Conservation (phyloP, 37 sponge, comb jelly and placozoan species). For the Hormiphora californensis region DNA sequence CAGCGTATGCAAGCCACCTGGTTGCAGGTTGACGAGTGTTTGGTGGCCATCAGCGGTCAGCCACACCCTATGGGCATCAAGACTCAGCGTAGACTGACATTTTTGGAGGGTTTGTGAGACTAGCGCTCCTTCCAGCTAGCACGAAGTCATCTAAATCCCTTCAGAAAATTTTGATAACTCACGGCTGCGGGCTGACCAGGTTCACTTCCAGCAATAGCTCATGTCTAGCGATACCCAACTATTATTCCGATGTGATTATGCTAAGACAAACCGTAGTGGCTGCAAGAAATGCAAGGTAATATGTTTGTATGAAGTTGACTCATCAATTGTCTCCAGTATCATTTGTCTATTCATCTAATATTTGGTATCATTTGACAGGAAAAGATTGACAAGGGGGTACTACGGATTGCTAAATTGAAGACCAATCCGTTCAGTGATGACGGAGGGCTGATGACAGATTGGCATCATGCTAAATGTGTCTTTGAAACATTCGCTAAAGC, state of each 20-base stretch:
- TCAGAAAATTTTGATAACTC: too few species aligned
- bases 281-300: constrained; percentile 96
- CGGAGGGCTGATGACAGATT: constrained; percentile 85
- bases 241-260: constrained; percentile 72
- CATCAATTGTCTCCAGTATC: not conserved
- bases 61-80: too few species aligned
- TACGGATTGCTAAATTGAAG: constrained; percentile 79
- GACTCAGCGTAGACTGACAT: too few species aligned
- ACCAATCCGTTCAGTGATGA: constrained; percentile 93
- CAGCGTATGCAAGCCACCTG: too few species aligned
- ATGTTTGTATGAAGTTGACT: not conserved
- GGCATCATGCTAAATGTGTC: constrained; percentile 89
- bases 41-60: too few species aligned
- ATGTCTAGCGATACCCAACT: too few species aligned
- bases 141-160: too few species aligned
- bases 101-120: too few species aligned
- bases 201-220: too few species aligned
- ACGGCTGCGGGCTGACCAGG: too few species aligned
- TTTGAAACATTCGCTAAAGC: constrained; percentile 75
- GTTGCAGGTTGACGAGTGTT: too few species aligned
- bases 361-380: not conserved
- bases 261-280: constrained; percentile 79
- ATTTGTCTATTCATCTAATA: not conserved
- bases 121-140: too few species aligned
- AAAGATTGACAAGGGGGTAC: constrained; percentile 74